phyloP scores from a whole-genome alignment of 1,140 invertebrate species.

The Andrena cerasifolii region DNA sequence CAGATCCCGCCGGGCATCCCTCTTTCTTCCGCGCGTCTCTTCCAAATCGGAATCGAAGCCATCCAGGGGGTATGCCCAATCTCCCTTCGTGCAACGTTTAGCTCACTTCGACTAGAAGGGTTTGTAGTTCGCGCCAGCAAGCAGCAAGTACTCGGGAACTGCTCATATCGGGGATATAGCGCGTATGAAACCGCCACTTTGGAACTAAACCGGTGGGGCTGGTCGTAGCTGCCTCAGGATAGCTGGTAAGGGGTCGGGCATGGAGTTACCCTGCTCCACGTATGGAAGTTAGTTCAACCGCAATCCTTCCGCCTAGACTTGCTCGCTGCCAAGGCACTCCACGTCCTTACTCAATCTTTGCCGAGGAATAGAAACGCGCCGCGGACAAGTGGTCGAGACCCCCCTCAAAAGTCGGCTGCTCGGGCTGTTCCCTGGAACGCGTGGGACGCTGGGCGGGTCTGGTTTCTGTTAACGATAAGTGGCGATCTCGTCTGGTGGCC shows the following conservation, averaged over 20 bases:
- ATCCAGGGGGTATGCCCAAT: neutral
- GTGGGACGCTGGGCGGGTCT: neutral
- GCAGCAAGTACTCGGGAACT: slow-evolving; percentile 58
- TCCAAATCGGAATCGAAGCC: neutral
- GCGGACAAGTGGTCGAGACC: slow-evolving; percentile 61
- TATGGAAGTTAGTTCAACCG: slow-evolving; percentile 63
- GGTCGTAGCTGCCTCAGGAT: slow-evolving; percentile 41
- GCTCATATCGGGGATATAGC: slow-evolving; percentile 64
- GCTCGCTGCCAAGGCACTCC: slow-evolving; percentile 30
- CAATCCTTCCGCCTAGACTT: slow-evolving; percentile 17
- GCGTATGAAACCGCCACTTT: slow-evolving; percentile 73
- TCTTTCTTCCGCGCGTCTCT: neutral
- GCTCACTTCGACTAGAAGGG: neutral
- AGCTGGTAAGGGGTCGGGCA: slow-evolving; percentile 56
- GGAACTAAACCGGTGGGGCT: slow-evolving; percentile 64
- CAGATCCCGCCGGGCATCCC: slow-evolving; percentile 30
- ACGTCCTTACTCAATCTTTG: slow-evolving; percentile 45
- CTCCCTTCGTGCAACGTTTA: neutral
- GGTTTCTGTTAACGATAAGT: slow-evolving; percentile 47
- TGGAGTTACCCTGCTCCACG: slow-evolving; percentile 41
- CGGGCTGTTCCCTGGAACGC: slow-evolving; percentile 1
- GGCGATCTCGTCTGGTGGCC: neutral
- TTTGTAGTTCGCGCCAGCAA: slow-evolving; percentile 35
- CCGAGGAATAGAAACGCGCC: slow-evolving; percentile 44
- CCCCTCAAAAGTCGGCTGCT: neutral